A percentile compares a stretch with the other conserved stretches of the same genome.
Evolutionary conservation across 2,888 invertebrate genomes (phyloP).

Genomic region (Ethmia dodecea): DNA sequence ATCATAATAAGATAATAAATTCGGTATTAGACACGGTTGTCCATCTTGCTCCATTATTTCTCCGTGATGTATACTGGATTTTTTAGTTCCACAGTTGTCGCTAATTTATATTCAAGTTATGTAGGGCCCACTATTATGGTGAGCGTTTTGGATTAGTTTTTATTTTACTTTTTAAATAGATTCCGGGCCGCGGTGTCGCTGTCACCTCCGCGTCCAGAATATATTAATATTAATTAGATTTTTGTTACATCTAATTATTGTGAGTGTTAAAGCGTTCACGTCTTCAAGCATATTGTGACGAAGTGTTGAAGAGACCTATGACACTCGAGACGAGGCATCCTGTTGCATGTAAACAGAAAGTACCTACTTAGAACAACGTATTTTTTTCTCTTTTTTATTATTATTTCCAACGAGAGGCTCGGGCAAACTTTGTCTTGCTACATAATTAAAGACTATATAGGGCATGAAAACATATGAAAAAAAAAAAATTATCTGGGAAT

Average conservation of each 20-base stretch:
- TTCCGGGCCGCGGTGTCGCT: conserved; percentile 35
- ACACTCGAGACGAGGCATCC: conserved; percentile 18
- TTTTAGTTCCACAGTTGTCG: conserved; percentile 33
- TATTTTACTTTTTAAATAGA: conserved; percentile 38
- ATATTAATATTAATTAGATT: conserved; percentile 57
- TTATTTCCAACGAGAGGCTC: no score
- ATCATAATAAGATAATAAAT: conserved; percentile 56
- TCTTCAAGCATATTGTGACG: conserved; percentile 19
- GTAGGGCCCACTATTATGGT: conserved; percentile 43
- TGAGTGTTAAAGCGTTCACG: conserved; percentile 21
- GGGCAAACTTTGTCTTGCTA: no score
- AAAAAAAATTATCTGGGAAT: no score
- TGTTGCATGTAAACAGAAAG: not conserved
- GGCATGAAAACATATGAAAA: no score
- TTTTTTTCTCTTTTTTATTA: no score
- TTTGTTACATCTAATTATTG: conserved; percentile 45
- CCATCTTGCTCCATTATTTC: conserved; percentile 39
- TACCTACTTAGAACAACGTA: not conserved
- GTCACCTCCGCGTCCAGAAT: conserved; percentile 52
- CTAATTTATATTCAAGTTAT: conserved; percentile 63
- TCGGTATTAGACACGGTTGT: conserved; percentile 51
- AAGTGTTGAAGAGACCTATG: conserved; percentile 28
- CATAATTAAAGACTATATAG: no score
- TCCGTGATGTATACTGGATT: conserved; percentile 28
- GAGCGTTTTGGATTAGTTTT: conserved; percentile 41